Evolutionary conservation across 30 jellyfish, hydroid and myxozoan species (phyloP), one percentile per base, ranked within the genome.

Genomic region (Cassiopea xamachana): DNA sequence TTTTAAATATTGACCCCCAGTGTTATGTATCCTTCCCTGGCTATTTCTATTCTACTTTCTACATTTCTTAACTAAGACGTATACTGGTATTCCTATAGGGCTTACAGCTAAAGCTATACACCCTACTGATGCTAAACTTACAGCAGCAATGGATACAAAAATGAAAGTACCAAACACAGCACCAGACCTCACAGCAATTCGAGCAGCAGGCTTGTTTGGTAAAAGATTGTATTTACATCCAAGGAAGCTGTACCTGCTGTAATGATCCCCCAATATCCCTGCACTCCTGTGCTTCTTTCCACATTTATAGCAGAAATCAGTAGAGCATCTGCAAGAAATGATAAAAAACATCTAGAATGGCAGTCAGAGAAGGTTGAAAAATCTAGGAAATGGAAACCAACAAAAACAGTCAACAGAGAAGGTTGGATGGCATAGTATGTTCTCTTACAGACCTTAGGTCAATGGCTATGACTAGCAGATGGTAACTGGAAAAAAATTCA

Each of bases 251-350:
- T 81, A 88, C 16, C 88, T 69, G 69, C 96, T 87, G 80, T 93
- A 88, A 70, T 93, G 98, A 47, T 93, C 94, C 7, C 98, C 98
- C 74, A 93, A 87, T 46, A 90, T 59, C 59, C 93, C 92, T 58
- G 90, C 89, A 48, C 83, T 87, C 19, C 91, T 79, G 72, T 81
- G 93, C 81, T 79, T 77, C 49, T 84, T 82, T 1, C 98, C 98
- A 83, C 98, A 93, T 46, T 85, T 79, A 89, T 93, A 93, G 81
- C 98, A 93, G 79, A 93, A 93, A 68, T 93, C 98, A 48, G 98
- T 93, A 15, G 82, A 77, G 83, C 98, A 93, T 69, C 98, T 92
- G 77, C 18, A 77, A 73, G 81, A 43, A 69, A 3, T 8, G 74
- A 62, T 8, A 14, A 14, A 62, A 62, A 14, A 62, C 9, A 51